phyloP scores from a whole-genome alignment of 2,113 vertebrate species.

The Lonchura striata region DNA sequence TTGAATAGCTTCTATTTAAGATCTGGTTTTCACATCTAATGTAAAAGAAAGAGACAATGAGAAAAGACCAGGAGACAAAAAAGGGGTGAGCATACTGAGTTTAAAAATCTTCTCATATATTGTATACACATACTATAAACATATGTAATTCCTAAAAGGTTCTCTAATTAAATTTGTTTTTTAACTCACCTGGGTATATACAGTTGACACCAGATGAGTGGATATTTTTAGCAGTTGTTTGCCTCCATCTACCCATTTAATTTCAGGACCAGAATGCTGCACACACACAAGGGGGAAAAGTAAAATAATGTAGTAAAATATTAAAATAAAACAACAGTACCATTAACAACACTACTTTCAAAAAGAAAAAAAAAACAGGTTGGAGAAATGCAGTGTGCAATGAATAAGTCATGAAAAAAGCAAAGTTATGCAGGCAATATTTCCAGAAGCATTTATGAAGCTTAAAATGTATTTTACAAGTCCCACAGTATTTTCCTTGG shows the following conservation, averaged over 20 bases:
- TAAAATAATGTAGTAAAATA: background rate
- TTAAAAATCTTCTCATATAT: background rate
- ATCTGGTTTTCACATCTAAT: background rate
- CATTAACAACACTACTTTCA: background rate
- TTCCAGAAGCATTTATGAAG: conserved; percentile 31
- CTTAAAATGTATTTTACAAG: background rate
- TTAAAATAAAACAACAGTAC: background rate
- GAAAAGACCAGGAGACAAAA: background rate
- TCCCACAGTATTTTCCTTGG: background rate
- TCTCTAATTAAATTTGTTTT: background rate
- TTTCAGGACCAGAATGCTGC: conserved; percentile 90
- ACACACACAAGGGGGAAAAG: background rate
- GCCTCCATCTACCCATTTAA: conserved; percentile 98
- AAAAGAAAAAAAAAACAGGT: background rate
- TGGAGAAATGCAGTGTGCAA: conserved; percentile 35
- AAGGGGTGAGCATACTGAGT: background rate
- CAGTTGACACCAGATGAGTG: conserved; percentile 93
- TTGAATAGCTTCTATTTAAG: background rate
- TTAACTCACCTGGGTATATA: conserved; percentile 91
- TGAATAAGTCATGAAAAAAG: conserved; percentile 41
- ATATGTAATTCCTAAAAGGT: background rate
- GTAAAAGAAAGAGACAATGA: background rate
- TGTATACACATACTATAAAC: background rate
- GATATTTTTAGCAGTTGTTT: conserved; percentile 90
- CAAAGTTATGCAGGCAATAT: conserved; percentile 23